Evolutionary conservation across 2,113 vertebrate genomes (phyloP).

Genomic region (Actenoides lindsayi): DNA sequence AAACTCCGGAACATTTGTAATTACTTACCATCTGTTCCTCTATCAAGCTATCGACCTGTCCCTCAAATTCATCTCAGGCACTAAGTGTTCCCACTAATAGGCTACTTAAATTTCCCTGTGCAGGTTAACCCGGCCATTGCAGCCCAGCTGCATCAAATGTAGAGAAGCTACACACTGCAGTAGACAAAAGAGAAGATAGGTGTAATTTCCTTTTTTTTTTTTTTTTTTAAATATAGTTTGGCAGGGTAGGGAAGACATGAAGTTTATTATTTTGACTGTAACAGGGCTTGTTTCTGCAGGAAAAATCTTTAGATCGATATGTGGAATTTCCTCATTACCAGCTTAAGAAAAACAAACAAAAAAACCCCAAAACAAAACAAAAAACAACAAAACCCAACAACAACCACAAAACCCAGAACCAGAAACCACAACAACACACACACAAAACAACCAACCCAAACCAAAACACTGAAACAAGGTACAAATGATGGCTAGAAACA

Average conservation of each 20-base stretch:
- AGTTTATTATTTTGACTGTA: not conserved
- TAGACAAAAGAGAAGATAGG: not conserved
- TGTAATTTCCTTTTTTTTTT: not conserved
- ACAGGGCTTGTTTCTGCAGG: not conserved
- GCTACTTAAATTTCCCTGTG: not conserved
- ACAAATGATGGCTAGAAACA: not conserved
- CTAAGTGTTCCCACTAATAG: not conserved
- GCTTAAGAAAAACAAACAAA: not conserved
- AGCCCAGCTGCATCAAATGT: not conserved
- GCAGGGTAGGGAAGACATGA: not conserved
- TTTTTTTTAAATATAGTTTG: not conserved
- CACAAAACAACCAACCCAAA: no score
- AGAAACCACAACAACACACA: no score
- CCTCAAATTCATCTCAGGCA: not conserved
- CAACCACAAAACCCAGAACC: no score
- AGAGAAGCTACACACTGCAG: not conserved
- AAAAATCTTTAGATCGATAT: not conserved
- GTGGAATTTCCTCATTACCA: not conserved
- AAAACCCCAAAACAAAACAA: no score
- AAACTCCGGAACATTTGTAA: not conserved
- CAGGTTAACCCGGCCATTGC: not conserved
- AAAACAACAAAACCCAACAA: no score
- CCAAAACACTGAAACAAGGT: not conserved
- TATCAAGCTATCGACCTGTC: not conserved
- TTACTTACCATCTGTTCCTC: not conserved